Percentiles rank a stretch among this genome's conserved stretches.
Evolutionary conservation across 2,888 invertebrate species (phyloP).

Genomic region (Aphidoletes aphidimyza): DNA sequence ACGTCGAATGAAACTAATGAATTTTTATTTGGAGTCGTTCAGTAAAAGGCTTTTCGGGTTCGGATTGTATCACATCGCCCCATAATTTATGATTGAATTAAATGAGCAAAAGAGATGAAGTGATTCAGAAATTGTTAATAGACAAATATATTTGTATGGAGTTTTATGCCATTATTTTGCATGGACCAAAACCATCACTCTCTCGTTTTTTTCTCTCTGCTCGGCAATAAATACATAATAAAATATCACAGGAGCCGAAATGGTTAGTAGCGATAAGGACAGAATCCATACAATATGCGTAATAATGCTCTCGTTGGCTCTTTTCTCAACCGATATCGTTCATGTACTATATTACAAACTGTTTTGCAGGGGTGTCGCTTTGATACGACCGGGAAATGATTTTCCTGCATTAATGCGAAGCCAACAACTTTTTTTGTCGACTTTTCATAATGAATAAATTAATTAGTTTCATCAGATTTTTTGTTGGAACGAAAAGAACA

Average conservation of each 20-base stretch:
- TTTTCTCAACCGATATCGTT: background rate
- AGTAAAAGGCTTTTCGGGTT: background rate
- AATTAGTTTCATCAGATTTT: conserved; percentile 6
- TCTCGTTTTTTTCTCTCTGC: background rate
- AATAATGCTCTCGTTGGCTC: background rate
- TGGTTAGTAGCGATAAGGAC: background rate
- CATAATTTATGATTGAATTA: no score
- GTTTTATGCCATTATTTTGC: background rate
- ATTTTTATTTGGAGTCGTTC: background rate
- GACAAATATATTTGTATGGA: background rate
- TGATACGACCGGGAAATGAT: conserved; percentile 11
- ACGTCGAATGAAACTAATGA: background rate
- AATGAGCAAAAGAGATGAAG: background rate
- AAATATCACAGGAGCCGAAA: conserved; percentile 13
- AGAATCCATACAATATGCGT: background rate
- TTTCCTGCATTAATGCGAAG: background rate
- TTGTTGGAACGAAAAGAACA: background rate
- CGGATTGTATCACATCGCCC: no score
- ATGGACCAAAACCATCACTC: background rate
- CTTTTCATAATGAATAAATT: conserved; percentile 23
- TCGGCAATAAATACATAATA: background rate
- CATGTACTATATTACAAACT: background rate
- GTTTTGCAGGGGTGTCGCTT: background rate
- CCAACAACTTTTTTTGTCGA: background rate
- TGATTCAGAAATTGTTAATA: background rate